phyloP scores from a whole-genome alignment of 1,140 invertebrate genomes.

The Brachionus sp. region DNA sequence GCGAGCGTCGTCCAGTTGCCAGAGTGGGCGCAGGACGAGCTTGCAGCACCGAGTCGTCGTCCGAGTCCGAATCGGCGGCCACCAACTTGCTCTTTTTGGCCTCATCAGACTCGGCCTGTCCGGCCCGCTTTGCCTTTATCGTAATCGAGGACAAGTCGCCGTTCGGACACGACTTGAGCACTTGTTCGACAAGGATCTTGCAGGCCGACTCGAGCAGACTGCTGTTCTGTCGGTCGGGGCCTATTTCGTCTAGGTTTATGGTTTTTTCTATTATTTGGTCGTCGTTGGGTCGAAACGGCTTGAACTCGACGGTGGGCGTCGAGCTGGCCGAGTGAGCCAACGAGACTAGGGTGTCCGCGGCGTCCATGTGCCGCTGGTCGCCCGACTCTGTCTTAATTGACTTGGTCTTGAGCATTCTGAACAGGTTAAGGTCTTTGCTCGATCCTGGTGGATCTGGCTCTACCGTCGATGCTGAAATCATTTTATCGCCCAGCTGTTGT shows the following conservation, averaged over 20 bases:
- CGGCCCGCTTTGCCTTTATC: background rate
- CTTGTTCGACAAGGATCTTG: slow-evolving; percentile 5
- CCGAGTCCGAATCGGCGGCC: background rate
- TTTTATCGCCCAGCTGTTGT: background rate
- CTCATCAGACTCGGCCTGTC: background rate
- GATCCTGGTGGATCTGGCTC: background rate
- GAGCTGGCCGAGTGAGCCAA: slow-evolving; percentile 12
- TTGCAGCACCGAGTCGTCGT: background rate
- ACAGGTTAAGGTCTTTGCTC: background rate
- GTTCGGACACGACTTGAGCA: slow-evolving; percentile 2
- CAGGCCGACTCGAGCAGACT: slow-evolving; percentile 9
- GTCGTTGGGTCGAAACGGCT: background rate
- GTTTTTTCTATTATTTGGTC: background rate
- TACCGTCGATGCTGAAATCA: background rate
- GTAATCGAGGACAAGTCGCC: background rate
- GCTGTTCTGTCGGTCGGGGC: background rate
- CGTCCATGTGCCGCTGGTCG: slow-evolving; percentile 22
- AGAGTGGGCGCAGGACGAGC: slow-evolving; percentile 20
- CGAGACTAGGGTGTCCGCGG: background rate
- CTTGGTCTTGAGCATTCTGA: background rate
- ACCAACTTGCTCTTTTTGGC: background rate
- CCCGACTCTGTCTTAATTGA: background rate
- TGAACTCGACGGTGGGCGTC: background rate
- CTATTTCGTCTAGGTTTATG: background rate
- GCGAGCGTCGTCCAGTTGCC: slow-evolving; percentile 22